A percentile compares a stretch with the other conserved stretches of the same genome.
These are phyloP conservation scores for Myotis lucifugus DNA, from an alignment of 2,113 vertebrate species.

Conservation along the genomic window DNA sequence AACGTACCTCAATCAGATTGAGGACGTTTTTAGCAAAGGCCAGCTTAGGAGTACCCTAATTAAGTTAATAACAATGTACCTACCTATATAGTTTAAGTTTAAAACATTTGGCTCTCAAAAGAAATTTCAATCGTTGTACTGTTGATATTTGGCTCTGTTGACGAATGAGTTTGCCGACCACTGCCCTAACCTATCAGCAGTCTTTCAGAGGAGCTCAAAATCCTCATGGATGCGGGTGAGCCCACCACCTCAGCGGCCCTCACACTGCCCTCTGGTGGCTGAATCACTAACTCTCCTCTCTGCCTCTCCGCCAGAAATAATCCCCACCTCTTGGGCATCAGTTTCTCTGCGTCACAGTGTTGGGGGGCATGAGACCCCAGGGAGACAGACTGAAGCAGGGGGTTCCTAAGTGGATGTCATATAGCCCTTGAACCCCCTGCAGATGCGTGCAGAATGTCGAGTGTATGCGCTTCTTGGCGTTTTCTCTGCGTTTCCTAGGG, in stretches of 20 bases:
- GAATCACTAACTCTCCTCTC: neutral
- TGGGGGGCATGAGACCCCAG: neutral
- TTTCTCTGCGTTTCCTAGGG: neutral
- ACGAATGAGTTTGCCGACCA: no score
- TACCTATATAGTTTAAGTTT: no score
- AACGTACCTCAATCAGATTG: no score
- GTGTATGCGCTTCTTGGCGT: neutral
- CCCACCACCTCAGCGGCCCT: neutral
- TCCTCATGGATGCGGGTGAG: neutral
- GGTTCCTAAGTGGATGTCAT: neutral
- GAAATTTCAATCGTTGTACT: no score
- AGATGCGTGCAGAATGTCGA: neutral
- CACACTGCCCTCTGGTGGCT: neutral
- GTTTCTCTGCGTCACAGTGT: neutral
- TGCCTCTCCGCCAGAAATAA: neutral
- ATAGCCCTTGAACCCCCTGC: neutral
- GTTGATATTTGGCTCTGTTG: no score
- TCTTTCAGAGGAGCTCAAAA: neutral
- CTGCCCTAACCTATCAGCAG: neutral
- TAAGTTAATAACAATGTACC: no score
- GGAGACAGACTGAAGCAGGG: neutral
- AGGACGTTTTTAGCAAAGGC: no score
- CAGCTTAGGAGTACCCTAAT: no score
- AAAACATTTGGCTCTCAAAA: no score
- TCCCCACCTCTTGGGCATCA: neutral